A percentile compares a stretch with the other conserved stretches of the same genome.
Conservation (phyloP, 2,888 invertebrate genomes). For the Dynastes hyllus region DNA sequence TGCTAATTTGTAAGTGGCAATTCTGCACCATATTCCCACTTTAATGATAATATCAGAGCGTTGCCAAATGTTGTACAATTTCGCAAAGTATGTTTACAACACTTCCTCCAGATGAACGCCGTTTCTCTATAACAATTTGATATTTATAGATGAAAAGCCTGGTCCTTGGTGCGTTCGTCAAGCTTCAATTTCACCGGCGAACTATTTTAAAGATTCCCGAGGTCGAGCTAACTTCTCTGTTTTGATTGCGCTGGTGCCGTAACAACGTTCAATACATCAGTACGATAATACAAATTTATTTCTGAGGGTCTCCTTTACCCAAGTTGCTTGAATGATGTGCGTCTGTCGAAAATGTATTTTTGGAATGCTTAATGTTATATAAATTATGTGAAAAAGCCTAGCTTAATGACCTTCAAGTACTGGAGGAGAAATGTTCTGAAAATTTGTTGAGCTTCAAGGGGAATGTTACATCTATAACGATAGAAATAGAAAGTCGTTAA, state of each 20-base stretch:
- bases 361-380: slow-evolving; percentile 9
- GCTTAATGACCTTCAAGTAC: background rate
- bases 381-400: slow-evolving; percentile 9
- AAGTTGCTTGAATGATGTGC: slow-evolving; percentile 17
- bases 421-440: too few species aligned
- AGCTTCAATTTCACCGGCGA: slow-evolving; percentile 40
- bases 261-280: slow-evolving; percentile 15
- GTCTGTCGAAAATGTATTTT: slow-evolving; percentile 22
- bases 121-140: slow-evolving; percentile 5
- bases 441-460: too few species aligned
- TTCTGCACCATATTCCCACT: too few species aligned
- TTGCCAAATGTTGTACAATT: slow-evolving; percentile 26
- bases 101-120: background rate
- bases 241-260: slow-evolving; percentile 30
- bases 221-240: slow-evolving; percentile 28
- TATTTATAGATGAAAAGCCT: slow-evolving; percentile 36
- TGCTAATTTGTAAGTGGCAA: too few species aligned
- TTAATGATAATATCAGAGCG: background rate
- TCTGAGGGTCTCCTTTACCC: slow-evolving; percentile 10
- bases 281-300: slow-evolving; percentile 34
- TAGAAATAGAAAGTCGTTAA: too few species aligned
- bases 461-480: too few species aligned
- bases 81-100: slow-evolving; percentile 19
- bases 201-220: slow-evolving; percentile 40
- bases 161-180: slow-evolving; percentile 22